A percentile compares a stretch with the other conserved stretches of the same genome.
Evolutionary conservation across 2,113 vertebrate genomes (phyloP).

Genomic region (Psettodes erumei): DNA sequence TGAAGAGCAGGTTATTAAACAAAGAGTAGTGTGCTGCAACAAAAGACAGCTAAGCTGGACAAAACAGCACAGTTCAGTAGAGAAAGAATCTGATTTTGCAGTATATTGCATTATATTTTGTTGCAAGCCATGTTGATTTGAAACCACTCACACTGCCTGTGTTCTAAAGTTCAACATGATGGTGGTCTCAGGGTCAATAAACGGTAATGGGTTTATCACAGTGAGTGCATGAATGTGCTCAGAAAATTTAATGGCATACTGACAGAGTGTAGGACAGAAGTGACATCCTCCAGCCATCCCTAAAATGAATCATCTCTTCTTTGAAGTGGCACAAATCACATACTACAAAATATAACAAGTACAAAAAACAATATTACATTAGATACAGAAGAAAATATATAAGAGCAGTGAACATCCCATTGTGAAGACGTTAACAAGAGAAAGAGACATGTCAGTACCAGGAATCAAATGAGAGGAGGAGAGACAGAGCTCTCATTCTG

Average conservation of each 20-base stretch:
- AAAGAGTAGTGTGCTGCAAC: no score
- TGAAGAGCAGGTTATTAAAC: no score
- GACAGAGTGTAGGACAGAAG: neutral
- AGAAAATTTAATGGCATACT: no score
- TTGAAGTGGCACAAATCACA: neutral
- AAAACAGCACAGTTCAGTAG: no score
- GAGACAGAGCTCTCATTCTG: constrained; percentile 27
- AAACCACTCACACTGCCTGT: no score
- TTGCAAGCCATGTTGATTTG: no score
- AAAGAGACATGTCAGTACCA: constrained; percentile 25
- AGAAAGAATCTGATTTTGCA: no score
- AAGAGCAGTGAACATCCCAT: constrained; percentile 1
- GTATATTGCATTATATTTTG: no score
- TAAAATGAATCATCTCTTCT: constrained; percentile 2
- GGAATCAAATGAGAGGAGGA: constrained; percentile 14
- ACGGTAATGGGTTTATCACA: no score
- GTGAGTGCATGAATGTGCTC: constrained; percentile 35
- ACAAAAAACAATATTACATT: neutral
- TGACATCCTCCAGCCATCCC: neutral
- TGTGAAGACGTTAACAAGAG: constrained; percentile 34
- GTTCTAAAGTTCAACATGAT: no score
- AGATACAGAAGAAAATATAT: constrained; percentile 8
- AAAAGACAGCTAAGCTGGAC: no score
- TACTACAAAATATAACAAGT: neutral
- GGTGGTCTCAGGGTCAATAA: no score